These are phyloP conservation scores for Meganola albula DNA, from an alignment of 2,888 invertebrate species.

Conservation along the genomic window DNA sequence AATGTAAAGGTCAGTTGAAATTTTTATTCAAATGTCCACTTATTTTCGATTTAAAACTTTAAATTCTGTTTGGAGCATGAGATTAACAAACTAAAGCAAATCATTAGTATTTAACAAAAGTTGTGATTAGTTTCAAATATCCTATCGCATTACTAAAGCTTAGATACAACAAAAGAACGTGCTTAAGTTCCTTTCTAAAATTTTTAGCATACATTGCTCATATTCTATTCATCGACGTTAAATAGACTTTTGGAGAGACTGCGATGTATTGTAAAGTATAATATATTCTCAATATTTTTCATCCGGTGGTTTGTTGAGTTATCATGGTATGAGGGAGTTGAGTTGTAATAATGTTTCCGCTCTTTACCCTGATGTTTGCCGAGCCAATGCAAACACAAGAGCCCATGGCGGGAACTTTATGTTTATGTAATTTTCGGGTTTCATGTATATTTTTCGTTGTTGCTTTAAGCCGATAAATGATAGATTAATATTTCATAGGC, in stretches of 20 bases:
- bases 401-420: conserved; percentile 43
- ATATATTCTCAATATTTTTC: neutral
- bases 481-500: conserved; percentile 8
- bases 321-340: conserved; percentile 34
- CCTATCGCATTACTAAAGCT: too few species aligned
- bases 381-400: conserved; percentile 60
- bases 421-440: conserved; percentile 37
- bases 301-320: conserved; percentile 7
- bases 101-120: conserved; percentile 46
- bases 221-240: too few species aligned
- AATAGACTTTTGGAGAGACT: too few species aligned
- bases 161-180: too few species aligned
- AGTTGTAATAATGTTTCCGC: conserved; percentile 68
- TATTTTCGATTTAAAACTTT: too few species aligned
- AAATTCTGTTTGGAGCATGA: too few species aligned
- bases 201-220: too few species aligned
- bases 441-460: conserved; percentile 33
- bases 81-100: too few species aligned
- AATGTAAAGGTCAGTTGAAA: too few species aligned
- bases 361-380: conserved; percentile 64
- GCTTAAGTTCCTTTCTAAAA: too few species aligned
- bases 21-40: too few species aligned
- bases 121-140: conserved; percentile 42
- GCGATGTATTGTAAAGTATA: too few species aligned
- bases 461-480: conserved; percentile 15